phyloP scores from a whole-genome alignment of 2,797 vertebrate genomes.

The Gallinago solitaria region DNA sequence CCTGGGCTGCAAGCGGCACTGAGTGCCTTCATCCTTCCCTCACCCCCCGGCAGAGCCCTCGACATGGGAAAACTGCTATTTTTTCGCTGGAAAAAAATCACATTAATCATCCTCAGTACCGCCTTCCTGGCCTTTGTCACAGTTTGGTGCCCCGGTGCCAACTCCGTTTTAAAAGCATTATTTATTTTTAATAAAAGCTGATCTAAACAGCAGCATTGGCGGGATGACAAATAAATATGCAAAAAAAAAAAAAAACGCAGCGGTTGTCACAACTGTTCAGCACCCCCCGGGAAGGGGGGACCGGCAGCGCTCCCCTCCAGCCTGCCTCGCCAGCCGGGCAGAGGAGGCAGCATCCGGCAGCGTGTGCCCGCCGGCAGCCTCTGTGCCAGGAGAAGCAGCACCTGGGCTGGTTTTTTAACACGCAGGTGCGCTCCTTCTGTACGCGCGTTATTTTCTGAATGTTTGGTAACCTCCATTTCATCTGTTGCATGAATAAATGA shows the following conservation, averaged over 20 bases:
- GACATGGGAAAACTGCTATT: background rate
- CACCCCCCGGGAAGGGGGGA: background rate
- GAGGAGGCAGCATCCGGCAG: background rate
- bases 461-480: background rate
- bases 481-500: constrained; percentile 38
- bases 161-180: constrained; percentile 2
- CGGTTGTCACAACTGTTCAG: constrained; percentile 16
- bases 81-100: background rate
- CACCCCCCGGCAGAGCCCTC: background rate
- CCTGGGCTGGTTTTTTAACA: background rate
- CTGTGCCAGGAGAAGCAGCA: background rate
- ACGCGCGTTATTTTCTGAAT: background rate
- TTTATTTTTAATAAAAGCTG: constrained; percentile 57
- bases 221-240: background rate
- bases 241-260: constrained; percentile 19
- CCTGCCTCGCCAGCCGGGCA: background rate
- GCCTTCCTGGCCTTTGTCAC: constrained; percentile 2
- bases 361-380: rapidly evolving
- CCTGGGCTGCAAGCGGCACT: rapidly evolving
- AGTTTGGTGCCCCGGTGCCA: background rate
- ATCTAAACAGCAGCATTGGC: background rate
- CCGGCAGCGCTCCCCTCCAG: background rate
- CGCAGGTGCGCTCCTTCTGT: background rate
- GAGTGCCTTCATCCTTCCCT: rapidly evolving
- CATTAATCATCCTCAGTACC: background rate